Evolutionary conservation across 2,888 invertebrate genomes (phyloP).

Genomic region (Caenorhabditis becei): DNA sequence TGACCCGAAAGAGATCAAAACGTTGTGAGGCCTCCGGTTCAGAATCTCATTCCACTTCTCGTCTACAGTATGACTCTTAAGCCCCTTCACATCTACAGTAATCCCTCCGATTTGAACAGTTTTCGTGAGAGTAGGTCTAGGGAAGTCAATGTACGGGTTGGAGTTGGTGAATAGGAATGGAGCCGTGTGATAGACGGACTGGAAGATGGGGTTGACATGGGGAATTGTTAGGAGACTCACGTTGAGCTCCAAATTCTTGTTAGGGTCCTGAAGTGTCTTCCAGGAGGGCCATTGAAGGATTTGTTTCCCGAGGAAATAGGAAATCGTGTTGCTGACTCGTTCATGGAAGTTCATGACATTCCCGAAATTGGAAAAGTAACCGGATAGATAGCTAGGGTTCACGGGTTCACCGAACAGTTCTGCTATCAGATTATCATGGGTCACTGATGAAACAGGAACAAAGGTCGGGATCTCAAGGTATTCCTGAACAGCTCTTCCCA

Average conservation of each 20-base stretch:
- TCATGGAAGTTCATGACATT: slow-evolving; percentile 8
- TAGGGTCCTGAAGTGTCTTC: slow-evolving; percentile 27
- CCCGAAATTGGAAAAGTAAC: slow-evolving; percentile 13
- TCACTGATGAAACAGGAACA: neutral
- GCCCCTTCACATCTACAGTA: slow-evolving; percentile 31
- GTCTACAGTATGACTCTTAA: slow-evolving; percentile 36
- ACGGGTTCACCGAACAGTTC: slow-evolving; percentile 9
- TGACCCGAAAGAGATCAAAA: slow-evolving; percentile 52
- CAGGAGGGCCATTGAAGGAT: slow-evolving; percentile 7
- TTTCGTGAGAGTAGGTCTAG: slow-evolving; percentile 50
- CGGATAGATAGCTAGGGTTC: slow-evolving; percentile 3
- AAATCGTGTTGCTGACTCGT: neutral
- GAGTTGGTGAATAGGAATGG: slow-evolving; percentile 51
- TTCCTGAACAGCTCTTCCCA: neutral
- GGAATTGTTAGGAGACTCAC: too few relatives aligned
- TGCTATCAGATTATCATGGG: slow-evolving; percentile 2
- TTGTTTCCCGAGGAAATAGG: slow-evolving; percentile 1
- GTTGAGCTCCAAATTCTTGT: slow-evolving; percentile 17
- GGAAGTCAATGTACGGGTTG: slow-evolving; percentile 57
- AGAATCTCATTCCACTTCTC: slow-evolving; percentile 38
- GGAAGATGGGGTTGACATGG: too few relatives aligned
- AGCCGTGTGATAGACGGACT: slow-evolving; percentile 16
- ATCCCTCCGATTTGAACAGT: slow-evolving; percentile 58
- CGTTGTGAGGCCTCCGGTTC: slow-evolving; percentile 25
- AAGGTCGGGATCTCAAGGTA: slow-evolving; percentile 7